Evolutionary conservation across 1,140 invertebrate species (phyloP).

Genomic region (Scaptomyza hsui): DNA sequence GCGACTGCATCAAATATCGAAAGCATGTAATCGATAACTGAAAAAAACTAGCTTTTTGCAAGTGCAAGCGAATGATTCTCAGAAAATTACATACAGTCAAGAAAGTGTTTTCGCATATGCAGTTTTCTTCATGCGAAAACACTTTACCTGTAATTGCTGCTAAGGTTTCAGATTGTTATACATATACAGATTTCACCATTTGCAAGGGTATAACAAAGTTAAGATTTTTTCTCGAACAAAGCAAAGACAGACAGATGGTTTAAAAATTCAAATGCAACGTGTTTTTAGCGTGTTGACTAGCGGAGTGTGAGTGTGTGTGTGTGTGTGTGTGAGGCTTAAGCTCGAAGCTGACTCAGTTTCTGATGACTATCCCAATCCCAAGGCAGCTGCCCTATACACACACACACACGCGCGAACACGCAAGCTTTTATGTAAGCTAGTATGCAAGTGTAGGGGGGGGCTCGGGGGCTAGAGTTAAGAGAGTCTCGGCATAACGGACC

Average conservation of each 20-base stretch:
- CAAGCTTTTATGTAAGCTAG: background rate
- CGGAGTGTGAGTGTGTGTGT: constrained; percentile 23
- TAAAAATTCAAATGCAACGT: constrained; percentile 22
- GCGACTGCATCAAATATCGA: constrained; percentile 3
- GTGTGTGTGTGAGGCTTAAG: constrained; percentile 22
- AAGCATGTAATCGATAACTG: constrained; percentile 2
- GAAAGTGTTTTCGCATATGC: no score
- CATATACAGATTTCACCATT: no score
- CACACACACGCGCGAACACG: background rate
- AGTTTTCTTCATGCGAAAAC: no score
- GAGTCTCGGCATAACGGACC: constrained; percentile 54
- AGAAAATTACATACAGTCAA: no score
- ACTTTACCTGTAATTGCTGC: no score
- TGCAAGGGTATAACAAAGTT: background rate
- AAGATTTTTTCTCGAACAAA: background rate
- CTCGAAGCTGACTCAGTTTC: constrained; percentile 39
- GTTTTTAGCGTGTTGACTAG: constrained; percentile 33
- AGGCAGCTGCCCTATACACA: constrained; percentile 32
- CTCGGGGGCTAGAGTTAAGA: constrained; percentile 14
- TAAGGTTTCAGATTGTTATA: no score
- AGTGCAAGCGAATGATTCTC: no score
- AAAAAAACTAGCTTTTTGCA: constrained; percentile 1
- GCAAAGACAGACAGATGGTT: constrained; percentile 11
- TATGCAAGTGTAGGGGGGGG: background rate
- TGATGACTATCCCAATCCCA: constrained; percentile 46